Evolutionary conservation across 2,888 invertebrate genomes (phyloP).

Genomic region (Metacarcinus magister): DNA sequence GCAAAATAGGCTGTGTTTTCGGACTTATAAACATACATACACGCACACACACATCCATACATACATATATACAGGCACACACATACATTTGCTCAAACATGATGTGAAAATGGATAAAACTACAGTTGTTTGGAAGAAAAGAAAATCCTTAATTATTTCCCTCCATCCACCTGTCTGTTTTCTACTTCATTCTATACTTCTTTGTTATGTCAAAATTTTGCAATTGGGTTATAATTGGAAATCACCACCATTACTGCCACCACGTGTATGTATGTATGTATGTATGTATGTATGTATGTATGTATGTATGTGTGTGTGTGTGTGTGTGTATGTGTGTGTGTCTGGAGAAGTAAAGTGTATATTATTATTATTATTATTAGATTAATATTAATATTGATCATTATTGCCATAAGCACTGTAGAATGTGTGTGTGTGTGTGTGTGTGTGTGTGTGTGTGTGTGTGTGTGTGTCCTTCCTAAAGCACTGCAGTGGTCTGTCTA

Average conservation of each 20-base stretch:
- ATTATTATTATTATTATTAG: background rate
- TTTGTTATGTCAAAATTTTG: background rate
- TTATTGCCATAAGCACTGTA: background rate
- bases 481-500: background rate
- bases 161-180: background rate
- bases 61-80: background rate
- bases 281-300: too few relatives aligned
- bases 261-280: background rate
- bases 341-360: background rate
- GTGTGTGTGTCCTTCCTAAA: background rate
- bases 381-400: background rate
- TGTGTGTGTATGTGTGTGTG: background rate
- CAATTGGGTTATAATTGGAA: background rate
- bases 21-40: background rate
- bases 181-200: background rate
- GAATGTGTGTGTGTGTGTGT: background rate
- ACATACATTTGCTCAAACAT: background rate
- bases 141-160: background rate
- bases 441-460: slow-evolving; percentile 39
- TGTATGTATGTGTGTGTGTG: background rate
- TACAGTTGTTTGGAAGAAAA: background rate
- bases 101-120: background rate
- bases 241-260: background rate
- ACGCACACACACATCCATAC: background rate
- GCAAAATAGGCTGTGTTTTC: slow-evolving; percentile 31